Evolutionary conservation across 2,888 invertebrate genomes (phyloP).

Genomic region (Schrankia costaestrigalis): DNA sequence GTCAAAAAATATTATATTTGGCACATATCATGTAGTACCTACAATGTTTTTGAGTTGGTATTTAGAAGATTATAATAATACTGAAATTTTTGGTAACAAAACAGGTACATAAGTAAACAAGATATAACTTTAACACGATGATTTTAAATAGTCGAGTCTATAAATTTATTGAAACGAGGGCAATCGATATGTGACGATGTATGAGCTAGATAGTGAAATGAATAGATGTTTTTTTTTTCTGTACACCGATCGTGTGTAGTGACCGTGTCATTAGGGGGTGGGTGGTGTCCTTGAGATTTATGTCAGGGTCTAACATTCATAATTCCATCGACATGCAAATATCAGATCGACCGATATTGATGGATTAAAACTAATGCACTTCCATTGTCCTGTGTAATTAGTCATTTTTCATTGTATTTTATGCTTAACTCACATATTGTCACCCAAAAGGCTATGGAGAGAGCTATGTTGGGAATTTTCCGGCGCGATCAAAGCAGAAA

Average conservation of each 20-base stretch:
- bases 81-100: not conserved
- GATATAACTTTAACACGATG: not conserved
- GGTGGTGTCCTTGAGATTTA: slow-evolving; percentile 35
- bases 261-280: slow-evolving; percentile 37
- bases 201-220: slow-evolving; percentile 27
- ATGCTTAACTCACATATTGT: not conserved
- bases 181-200: slow-evolving; percentile 47
- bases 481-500: too few relatives aligned
- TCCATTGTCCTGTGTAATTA: too few relatives aligned
- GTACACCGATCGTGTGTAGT: slow-evolving; percentile 15
- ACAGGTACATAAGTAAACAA: not conserved
- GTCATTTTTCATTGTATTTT: not conserved
- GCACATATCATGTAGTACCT: too few relatives aligned
- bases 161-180: slow-evolving; percentile 40
- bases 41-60: too few relatives aligned
- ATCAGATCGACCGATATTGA: slow-evolving; percentile 15
- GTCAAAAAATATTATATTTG: too few relatives aligned
- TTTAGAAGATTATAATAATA: not conserved
- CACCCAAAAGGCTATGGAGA: too few relatives aligned
- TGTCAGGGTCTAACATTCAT: slow-evolving; percentile 36
- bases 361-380: too few relatives aligned
- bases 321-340: slow-evolving; percentile 21
- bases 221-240: slow-evolving; percentile 29
- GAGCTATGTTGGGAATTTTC: too few relatives aligned
- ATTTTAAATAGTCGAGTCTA: slow-evolving; percentile 18